These are phyloP conservation scores for Pygmarrhopalites habei DNA, from an alignment of 1,140 invertebrate genomes.

Conservation along the genomic window DNA sequence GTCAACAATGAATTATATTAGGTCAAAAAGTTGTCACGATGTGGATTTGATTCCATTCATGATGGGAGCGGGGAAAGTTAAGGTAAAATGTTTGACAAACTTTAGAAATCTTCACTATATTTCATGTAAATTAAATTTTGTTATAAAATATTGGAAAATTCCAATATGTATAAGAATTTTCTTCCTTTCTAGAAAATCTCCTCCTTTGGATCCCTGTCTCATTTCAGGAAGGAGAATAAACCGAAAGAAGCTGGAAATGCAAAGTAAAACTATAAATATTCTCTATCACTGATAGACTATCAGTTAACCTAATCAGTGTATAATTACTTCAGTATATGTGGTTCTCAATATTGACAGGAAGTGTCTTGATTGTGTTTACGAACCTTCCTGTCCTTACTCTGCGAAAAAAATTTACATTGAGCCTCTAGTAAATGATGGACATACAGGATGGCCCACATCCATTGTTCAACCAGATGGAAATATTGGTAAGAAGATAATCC, in stretches of 20 bases:
- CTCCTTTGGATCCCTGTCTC: constrained; percentile 47
- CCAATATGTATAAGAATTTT: no score
- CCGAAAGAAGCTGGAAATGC: constrained; percentile 32
- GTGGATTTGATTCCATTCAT: constrained; percentile 48
- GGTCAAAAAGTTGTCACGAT: constrained; percentile 51
- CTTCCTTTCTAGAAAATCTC: constrained; percentile 45
- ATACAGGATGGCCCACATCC: constrained; percentile 26
- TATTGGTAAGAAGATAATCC: constrained; percentile 17
- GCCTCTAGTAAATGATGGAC: constrained; percentile 32
- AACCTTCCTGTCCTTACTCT: constrained; percentile 47
- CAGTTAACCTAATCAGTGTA: no score
- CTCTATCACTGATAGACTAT: no score
- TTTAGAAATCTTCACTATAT: neutral
- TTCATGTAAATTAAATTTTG: neutral
- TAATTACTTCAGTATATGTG: no score
- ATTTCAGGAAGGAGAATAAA: constrained; percentile 43
- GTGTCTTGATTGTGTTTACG: constrained; percentile 45
- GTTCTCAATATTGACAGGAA: constrained; percentile 41
- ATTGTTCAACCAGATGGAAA: constrained; percentile 34
- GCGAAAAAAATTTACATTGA: constrained; percentile 47
- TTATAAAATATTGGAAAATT: neutral
- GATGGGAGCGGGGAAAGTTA: constrained; percentile 42
- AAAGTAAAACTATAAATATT: constrained; percentile 16
- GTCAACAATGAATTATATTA: no score
- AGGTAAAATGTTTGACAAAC: constrained; percentile 11